Percentiles rank a stretch among this genome's conserved stretches.
These are phyloP conservation scores for Euphonia xanthogaster DNA, from an alignment of 2,797 vertebrate genomes.

Conservation along the genomic window DNA sequence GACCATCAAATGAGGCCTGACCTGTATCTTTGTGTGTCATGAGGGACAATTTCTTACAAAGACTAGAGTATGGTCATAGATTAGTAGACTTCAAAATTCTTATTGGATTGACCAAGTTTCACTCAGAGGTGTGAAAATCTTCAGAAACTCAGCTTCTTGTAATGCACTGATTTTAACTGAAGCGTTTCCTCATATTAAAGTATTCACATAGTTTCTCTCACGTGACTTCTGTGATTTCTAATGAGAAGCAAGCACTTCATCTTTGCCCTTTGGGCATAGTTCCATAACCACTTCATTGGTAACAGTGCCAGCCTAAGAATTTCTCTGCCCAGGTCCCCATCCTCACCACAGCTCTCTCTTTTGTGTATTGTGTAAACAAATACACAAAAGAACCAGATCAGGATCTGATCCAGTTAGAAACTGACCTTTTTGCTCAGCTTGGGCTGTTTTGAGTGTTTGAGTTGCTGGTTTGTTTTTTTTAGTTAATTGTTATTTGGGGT, in stretches of 20 bases:
- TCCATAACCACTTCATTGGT: not conserved
- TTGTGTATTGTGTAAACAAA: not conserved
- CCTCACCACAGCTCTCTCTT: not conserved
- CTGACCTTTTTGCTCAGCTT: not conserved
- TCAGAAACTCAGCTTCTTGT: not conserved
- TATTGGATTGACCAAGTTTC: not conserved
- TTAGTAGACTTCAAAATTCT: not conserved
- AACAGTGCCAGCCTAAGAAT: not conserved
- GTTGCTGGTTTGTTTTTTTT: not conserved
- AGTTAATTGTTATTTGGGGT: accelerated
- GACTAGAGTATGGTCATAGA: not conserved
- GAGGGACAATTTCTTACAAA: not conserved
- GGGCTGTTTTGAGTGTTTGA: not conserved
- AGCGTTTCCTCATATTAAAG: not conserved
- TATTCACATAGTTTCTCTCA: not conserved
- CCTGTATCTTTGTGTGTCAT: not conserved
- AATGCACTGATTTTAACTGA: not conserved
- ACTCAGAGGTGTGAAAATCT: not conserved
- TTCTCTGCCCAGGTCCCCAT: not conserved
- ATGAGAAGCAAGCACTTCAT: not conserved
- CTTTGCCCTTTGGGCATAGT: constrained; percentile 52
- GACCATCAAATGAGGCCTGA: not conserved
- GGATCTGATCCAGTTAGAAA: not conserved
- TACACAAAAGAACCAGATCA: not conserved
- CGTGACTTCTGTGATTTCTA: not conserved